Percentiles rank a stretch among this genome's conserved stretches.
phyloP scores from a whole-genome alignment of 2,888 invertebrate species.

The Serripes groenlandicus region DNA sequence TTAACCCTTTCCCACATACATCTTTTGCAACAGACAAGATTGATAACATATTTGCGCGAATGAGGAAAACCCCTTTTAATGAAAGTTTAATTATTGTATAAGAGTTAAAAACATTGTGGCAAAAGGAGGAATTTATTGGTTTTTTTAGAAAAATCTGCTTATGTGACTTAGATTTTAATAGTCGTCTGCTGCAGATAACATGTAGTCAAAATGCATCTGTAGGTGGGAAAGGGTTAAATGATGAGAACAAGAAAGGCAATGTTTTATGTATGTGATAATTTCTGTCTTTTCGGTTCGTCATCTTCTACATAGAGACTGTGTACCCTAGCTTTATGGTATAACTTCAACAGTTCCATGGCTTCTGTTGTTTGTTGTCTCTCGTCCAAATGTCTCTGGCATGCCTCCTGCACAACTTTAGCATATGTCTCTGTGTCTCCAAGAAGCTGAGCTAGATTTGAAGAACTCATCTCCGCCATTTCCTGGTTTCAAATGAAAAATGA shows the following conservation, averaged over 20 bases:
- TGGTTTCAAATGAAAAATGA: conserved; percentile 44
- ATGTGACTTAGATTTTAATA: too few relatives aligned
- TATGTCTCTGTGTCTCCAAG: conserved; percentile 76
- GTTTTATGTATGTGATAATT: conserved; percentile 63
- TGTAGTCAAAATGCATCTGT: too few relatives aligned
- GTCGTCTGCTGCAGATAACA: too few relatives aligned
- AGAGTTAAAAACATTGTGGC: not conserved
- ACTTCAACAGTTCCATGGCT: conserved; percentile 77
- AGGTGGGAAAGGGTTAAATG: too few relatives aligned
- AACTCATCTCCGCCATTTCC: conserved; percentile 73
- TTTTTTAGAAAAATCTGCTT: too few relatives aligned
- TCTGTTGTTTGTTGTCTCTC: conserved; percentile 76
- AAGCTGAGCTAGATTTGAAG: conserved; percentile 67
- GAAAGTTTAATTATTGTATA: too few relatives aligned
- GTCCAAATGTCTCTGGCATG: conserved; percentile 82
- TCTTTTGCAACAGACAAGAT: too few relatives aligned
- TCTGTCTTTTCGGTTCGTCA: conserved; percentile 65
- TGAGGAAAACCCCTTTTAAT: too few relatives aligned
- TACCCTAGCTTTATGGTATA: conserved; percentile 78
- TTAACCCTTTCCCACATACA: too few relatives aligned
- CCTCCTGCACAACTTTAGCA: conserved; percentile 77
- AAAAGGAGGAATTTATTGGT: not conserved
- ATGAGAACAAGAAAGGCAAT: too few relatives aligned
- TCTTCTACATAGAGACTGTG: conserved; percentile 74
- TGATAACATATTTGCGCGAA: too few relatives aligned